phyloP scores from a whole-genome alignment of 2,888 invertebrate species.

The Drosophila cracens region DNA sequence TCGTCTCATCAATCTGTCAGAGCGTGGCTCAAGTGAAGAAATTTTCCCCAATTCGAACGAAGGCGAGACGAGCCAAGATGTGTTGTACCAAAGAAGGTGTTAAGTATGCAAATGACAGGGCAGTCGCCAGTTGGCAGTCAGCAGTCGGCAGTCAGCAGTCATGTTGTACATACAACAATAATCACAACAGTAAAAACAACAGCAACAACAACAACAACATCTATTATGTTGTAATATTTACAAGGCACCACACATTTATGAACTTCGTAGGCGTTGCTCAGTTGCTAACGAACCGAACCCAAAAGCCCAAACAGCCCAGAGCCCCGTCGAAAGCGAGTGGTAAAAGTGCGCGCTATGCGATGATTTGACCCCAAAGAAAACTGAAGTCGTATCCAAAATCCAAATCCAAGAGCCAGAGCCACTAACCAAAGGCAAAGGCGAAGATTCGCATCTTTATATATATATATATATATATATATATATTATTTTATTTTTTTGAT shows the following conservation, averaged over 20 bases:
- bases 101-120: slow-evolving; percentile 80
- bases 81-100: slow-evolving; percentile 60
- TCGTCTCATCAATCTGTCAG: slow-evolving; percentile 50
- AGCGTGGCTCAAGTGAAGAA: slow-evolving; percentile 56
- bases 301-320: background rate
- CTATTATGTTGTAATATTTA: slow-evolving; percentile 77
- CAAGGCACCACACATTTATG: slow-evolving; percentile 26
- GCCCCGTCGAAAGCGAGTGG: slow-evolving; percentile 65
- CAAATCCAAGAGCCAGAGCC: slow-evolving; percentile 45
- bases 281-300: slow-evolving; percentile 24
- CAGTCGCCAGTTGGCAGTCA: slow-evolving; percentile 40
- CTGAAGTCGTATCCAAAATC: slow-evolving; percentile 67
- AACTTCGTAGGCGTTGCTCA: slow-evolving; percentile 49
- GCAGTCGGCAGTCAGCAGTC: slow-evolving; percentile 22
- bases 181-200: slow-evolving; percentile 10
- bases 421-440: slow-evolving; percentile 54
- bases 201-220: slow-evolving; percentile 16
- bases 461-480: background rate
- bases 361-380: slow-evolving; percentile 73
- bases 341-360: slow-evolving; percentile 68
- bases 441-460: slow-evolving; percentile 73
- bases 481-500: slow-evolving; percentile 46
- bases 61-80: background rate
- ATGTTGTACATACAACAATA: slow-evolving; percentile 24
- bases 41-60: slow-evolving; percentile 45